Percentiles rank a stretch among this genome's conserved stretches.
phyloP scores from a whole-genome alignment of 2,113 vertebrate species.

The Rhabdornis inornatus region DNA sequence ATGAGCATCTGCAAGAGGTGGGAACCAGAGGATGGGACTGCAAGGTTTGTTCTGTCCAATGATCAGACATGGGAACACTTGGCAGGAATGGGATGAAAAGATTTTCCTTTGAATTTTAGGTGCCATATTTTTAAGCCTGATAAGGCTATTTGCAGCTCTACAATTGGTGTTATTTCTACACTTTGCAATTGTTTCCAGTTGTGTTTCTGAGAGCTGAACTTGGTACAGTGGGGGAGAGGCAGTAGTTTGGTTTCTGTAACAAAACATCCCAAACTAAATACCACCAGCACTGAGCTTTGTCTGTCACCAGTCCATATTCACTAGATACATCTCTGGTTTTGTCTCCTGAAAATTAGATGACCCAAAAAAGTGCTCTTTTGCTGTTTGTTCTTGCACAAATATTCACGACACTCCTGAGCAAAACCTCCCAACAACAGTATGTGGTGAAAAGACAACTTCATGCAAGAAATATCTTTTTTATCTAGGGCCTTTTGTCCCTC shows the following conservation, averaged over 20 bases:
- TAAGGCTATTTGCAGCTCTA: neutral
- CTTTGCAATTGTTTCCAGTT: neutral
- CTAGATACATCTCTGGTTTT: accelerated
- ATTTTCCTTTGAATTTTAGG: neutral
- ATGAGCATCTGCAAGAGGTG: neutral
- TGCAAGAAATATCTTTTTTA: neutral
- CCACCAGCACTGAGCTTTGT: neutral
- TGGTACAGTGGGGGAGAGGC: neutral
- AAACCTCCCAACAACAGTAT: neutral
- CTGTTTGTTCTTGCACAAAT: neutral
- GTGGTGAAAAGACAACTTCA: neutral
- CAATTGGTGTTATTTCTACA: neutral
- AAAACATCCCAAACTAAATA: neutral
- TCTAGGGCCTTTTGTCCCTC: accelerated
- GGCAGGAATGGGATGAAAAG: neutral
- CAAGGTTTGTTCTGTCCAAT: too few species aligned
- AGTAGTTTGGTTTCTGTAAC: neutral
- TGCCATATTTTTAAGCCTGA: accelerated
- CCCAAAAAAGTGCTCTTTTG: neutral
- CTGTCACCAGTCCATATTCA: neutral
- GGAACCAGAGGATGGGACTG: neutral
- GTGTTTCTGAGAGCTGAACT: neutral
- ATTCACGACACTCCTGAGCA: neutral
- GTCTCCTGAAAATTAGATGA: neutral
- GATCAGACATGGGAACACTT: neutral